Conservation (phyloP, 2,888 invertebrate genomes). For the Bellardia pandia region DNA sequence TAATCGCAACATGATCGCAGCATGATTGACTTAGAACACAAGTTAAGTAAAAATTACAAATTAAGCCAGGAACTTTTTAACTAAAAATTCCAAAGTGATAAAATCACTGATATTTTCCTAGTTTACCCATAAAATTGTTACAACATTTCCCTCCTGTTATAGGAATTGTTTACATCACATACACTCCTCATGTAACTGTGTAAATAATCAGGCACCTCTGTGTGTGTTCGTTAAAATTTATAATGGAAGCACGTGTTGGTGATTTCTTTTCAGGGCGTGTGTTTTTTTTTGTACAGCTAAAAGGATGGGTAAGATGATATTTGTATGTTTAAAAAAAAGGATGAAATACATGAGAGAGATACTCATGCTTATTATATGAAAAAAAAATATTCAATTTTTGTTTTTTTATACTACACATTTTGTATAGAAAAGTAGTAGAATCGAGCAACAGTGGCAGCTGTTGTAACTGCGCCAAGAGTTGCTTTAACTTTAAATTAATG, state of each 20-base stretch:
- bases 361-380: not conserved
- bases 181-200: not conserved
- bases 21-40: too few relatives aligned
- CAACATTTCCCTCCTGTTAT: too few relatives aligned
- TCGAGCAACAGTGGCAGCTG: conserved; percentile 47
- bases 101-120: too few relatives aligned
- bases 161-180: too few relatives aligned
- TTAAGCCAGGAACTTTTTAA: too few relatives aligned
- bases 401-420: not conserved
- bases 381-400: conserved; percentile 6
- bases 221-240: conserved; percentile 34
- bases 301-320: not conserved
- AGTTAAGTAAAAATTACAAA: too few relatives aligned
- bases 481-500: conserved; percentile 81
- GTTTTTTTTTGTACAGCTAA: not conserved
- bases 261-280: conserved; percentile 5
- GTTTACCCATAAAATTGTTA: too few relatives aligned
- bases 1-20: too few relatives aligned
- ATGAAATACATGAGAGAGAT: not conserved
- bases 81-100: too few relatives aligned
- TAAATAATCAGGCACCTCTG: not conserved
- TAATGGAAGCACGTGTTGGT: conserved; percentile 47
- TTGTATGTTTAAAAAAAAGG: not conserved
- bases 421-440: conserved; percentile 16
- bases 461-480: conserved; percentile 76